These are phyloP conservation scores for Sterrhoptilus dennistouni DNA, from an alignment of 2,113 vertebrate species.

Conservation along the genomic window DNA sequence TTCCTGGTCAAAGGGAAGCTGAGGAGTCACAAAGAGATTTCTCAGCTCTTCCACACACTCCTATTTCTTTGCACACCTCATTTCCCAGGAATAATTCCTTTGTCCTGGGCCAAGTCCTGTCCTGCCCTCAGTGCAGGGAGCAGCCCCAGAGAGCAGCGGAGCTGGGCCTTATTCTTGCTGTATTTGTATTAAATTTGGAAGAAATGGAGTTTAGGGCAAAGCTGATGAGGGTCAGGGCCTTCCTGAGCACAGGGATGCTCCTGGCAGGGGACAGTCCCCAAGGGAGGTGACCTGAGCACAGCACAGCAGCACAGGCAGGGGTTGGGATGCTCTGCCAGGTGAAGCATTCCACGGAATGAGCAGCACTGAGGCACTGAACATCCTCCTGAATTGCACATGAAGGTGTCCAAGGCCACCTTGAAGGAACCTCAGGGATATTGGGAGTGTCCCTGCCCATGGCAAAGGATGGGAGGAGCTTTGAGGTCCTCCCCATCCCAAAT, in stretches of 20 bases:
- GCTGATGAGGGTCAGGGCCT: accelerated
- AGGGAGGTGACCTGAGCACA: not conserved
- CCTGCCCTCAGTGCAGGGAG: not conserved
- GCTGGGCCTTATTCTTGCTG: not conserved
- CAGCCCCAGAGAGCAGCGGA: not conserved
- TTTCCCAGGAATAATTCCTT: not conserved
- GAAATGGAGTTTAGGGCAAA: not conserved
- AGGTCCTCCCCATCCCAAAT: not conserved
- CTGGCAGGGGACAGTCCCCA: not conserved
- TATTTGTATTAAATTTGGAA: not conserved
- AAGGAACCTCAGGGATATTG: not conserved
- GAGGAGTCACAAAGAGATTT: not conserved
- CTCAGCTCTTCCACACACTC: not conserved
- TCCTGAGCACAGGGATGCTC: not conserved
- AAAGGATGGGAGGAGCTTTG: not conserved
- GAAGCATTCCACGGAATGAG: not conserved
- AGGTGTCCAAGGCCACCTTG: not conserved
- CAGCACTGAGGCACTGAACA: not conserved
- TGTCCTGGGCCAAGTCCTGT: not conserved
- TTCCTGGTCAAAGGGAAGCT: not conserved
- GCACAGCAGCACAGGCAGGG: not conserved
- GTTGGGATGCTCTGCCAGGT: not conserved
- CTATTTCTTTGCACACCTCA: not conserved
- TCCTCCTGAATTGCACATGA: not conserved
- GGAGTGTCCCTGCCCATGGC: not conserved